These are phyloP conservation scores for Spodoptera exigua DNA, from an alignment of 2,888 invertebrate genomes.

Conservation along the genomic window DNA sequence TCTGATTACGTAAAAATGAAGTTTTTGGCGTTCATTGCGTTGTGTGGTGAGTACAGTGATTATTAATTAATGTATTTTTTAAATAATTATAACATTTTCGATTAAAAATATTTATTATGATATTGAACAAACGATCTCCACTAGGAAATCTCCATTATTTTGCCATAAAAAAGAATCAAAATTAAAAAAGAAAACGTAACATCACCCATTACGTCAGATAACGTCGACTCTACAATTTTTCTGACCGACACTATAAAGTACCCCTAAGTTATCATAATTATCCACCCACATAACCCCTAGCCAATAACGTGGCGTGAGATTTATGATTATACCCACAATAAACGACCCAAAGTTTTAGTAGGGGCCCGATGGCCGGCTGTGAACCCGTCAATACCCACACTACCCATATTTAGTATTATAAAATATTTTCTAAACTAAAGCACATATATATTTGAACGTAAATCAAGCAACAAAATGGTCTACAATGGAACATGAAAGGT, in stretches of 20 bases:
- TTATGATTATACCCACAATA: slow-evolving; percentile 74
- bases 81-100: background rate
- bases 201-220: slow-evolving; percentile 12
- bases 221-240: slow-evolving; percentile 29
- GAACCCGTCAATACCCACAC: slow-evolving; percentile 62
- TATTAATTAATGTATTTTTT: slow-evolving; percentile 1
- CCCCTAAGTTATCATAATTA: slow-evolving; percentile 70
- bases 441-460: slow-evolving; percentile 50
- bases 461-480: slow-evolving; percentile 53
- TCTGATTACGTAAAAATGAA: slow-evolving; percentile 76
- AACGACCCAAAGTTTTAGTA: slow-evolving; percentile 70
- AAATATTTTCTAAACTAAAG: slow-evolving; percentile 54
- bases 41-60: slow-evolving; percentile 77
- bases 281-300: slow-evolving; percentile 62
- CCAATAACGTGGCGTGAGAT: slow-evolving; percentile 73
- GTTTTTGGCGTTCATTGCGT: slow-evolving; percentile 76
- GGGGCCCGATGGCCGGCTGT: slow-evolving; percentile 64
- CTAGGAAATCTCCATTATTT: too few relatives aligned
- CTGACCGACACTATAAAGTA: slow-evolving; percentile 31
- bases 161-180: slow-evolving; percentile 2
- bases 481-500: slow-evolving; percentile 48
- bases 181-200: background rate
- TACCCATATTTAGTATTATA: slow-evolving; percentile 57
- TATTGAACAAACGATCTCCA: background rate
- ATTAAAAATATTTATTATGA: background rate